These are phyloP conservation scores for Lasioglossum morio DNA, from an alignment of 2,888 invertebrate genomes.

Conservation along the genomic window DNA sequence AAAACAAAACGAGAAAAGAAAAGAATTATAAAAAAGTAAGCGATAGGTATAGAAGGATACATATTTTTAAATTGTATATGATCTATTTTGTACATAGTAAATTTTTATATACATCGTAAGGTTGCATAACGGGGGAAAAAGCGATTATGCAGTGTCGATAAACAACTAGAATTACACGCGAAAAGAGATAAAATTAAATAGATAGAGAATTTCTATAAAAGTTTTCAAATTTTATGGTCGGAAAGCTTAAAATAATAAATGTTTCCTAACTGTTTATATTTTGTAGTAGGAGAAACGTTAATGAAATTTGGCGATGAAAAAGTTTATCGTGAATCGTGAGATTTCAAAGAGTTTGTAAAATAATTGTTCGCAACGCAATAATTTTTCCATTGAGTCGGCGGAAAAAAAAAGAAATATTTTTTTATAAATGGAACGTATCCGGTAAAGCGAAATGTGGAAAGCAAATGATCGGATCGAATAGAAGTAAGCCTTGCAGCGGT, in stretches of 20 bases:
- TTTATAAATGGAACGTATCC: constrained; percentile 16
- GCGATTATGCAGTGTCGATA: constrained; percentile 28
- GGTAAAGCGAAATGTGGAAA: constrained; percentile 61
- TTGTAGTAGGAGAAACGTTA: constrained; percentile 28
- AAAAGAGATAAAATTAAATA: constrained; percentile 23
- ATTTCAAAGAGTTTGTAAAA: constrained; percentile 11
- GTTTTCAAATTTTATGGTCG: constrained; percentile 46
- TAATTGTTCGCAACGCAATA: constrained; percentile 3
- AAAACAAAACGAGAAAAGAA: background rate
- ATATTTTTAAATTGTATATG: constrained; percentile 57
- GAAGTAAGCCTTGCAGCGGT: constrained; percentile 12
- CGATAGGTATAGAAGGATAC: constrained; percentile 22
- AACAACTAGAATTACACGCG: constrained; percentile 28
- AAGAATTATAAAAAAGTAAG: constrained; percentile 27
- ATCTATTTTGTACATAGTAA: constrained; percentile 68
- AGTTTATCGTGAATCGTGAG: constrained; percentile 26
- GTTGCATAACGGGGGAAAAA: constrained; percentile 31
- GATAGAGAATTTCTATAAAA: constrained; percentile 44
- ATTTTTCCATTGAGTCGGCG: constrained; percentile 8
- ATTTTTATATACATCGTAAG: constrained; percentile 62
- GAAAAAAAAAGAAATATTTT: constrained; percentile 13
- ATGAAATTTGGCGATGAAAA: constrained; percentile 20
- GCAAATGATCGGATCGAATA: constrained; percentile 46
- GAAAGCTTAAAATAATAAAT: constrained; percentile 22
- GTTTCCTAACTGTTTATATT: constrained; percentile 46